Evolutionary conservation across 2,888 invertebrate genomes (phyloP), one percentile per base, ranked within the genome.

Genomic region (Scaeva pyrastri): DNA sequence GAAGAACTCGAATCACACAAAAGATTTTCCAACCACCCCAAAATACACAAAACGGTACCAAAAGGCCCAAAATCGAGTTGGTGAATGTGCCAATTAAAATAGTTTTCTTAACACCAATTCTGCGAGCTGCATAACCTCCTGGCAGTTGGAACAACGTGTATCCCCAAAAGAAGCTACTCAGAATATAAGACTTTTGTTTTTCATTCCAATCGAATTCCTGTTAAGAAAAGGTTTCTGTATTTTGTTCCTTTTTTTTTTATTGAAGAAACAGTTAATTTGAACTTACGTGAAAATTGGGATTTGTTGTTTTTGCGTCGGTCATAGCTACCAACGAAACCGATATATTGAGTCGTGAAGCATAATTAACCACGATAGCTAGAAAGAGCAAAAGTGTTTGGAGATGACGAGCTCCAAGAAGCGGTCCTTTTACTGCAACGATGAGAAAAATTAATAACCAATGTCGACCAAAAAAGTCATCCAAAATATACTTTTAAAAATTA

Each of bases 251-350:
- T 31, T 31, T 1, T 31, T 31, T 5, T 5, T 31, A 31, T 31
- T 31, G 6, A 31, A 31, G 8, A 31, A 31, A 8, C 6, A 31
- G 31, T 31, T 5, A 31, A 31, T 31, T 31, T 31, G 5, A 8
- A 12, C 90, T 90, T 91, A 94, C 94, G 76, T 91, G 89, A 81
- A 93, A 92, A 88, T 92, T 91, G 2, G 92, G 91, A 89, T 93
- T 91, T 12, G 91, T 91, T 0, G 92, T 90, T 0, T 90, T 89
- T 0, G 90, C 89, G 78, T 94, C 93, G 8, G 91, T 91, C 95
- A 96, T 96, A 11, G 95, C 95, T 0, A 96, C 94, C 55, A 96
- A 93, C 0, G 95, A 95, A 2, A 96, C 95, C 0, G 95, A 95
- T 89, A 96, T 93, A 88, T 94, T 94, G 55, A 95, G 94, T 56